These are phyloP conservation scores for Holocentrus rufus DNA, from an alignment of 2,797 vertebrate species.

Conservation along the genomic window DNA sequence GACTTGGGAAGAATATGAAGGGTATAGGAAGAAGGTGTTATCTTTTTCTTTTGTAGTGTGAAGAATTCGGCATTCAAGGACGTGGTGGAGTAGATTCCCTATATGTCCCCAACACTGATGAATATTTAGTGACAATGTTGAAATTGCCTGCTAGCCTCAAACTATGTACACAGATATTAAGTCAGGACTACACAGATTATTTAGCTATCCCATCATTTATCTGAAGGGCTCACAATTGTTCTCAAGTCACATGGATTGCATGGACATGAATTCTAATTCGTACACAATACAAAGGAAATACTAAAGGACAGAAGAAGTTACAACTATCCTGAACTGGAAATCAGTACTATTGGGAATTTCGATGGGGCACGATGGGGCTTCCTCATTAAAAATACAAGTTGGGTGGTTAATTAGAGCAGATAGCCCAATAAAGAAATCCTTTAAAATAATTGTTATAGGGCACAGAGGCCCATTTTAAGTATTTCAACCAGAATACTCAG, in stretches of 20 bases:
- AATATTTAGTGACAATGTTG: constrained; percentile 57
- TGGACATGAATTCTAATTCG: constrained; percentile 54
- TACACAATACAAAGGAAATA: constrained; percentile 58
- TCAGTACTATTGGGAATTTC: constrained; percentile 13
- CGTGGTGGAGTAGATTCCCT: constrained; percentile 48
- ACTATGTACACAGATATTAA: constrained; percentile 67
- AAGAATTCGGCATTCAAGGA: constrained; percentile 1
- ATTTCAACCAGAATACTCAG: constrained; percentile 11
- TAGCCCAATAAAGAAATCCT: neutral
- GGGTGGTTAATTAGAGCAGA: constrained; percentile 7
- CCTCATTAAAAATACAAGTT: constrained; percentile 1
- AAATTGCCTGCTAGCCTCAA: constrained; percentile 52
- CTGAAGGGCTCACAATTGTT: constrained; percentile 51
- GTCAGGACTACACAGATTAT: constrained; percentile 66
- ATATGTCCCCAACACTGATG: constrained; percentile 51
- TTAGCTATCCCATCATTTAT: constrained; percentile 71
- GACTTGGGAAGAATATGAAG: no score
- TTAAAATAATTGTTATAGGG: neutral
- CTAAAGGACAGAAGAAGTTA: constrained; percentile 19
- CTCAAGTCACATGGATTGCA: constrained; percentile 46
- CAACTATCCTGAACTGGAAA: constrained; percentile 2
- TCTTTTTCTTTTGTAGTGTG: no score
- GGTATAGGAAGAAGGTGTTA: no score
- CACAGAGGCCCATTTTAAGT: neutral
- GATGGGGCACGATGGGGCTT: neutral